Conservation (phyloP, 2,888 invertebrate genomes). For the Ceramica pisi region DNA sequence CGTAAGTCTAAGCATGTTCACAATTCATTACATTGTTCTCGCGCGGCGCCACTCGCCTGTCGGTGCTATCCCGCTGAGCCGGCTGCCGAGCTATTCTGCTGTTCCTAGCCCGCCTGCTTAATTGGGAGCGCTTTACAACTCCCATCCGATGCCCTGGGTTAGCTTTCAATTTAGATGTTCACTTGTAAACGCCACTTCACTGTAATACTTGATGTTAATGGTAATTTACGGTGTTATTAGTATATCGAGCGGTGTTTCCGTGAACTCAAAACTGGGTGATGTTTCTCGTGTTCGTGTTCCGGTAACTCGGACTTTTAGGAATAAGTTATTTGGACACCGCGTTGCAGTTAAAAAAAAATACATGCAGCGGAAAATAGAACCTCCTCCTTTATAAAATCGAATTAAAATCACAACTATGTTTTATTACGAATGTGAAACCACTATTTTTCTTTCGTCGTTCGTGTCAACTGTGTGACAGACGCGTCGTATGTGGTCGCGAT, state of each 20-base stretch:
- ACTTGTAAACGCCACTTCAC: conserved; percentile 62
- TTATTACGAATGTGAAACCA: too few relatives aligned
- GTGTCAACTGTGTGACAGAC: too few relatives aligned
- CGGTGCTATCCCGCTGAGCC: conserved; percentile 61
- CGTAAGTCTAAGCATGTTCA: conserved; percentile 60
- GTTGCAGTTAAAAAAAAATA: neutral
- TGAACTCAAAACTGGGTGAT: neutral
- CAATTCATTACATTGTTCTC: conserved; percentile 68
- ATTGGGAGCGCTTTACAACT: conserved; percentile 79
- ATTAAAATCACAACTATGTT: too few relatives aligned
- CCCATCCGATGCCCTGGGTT: conserved; percentile 75
- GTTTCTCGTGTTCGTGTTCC: neutral
- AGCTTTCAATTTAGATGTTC: conserved; percentile 71
- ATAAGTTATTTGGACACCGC: neutral
- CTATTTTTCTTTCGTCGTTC: too few relatives aligned
- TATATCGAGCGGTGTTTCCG: conserved; percentile 5
- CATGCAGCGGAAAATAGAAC: too few relatives aligned
- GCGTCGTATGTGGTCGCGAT: too few relatives aligned
- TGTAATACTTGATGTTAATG: conserved; percentile 44
- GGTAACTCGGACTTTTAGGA: neutral
- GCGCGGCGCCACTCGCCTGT: conserved; percentile 36
- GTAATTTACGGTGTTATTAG: conserved; percentile 46
- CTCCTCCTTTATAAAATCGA: too few relatives aligned
- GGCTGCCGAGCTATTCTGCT: conserved; percentile 60
- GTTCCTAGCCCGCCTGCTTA: conserved; percentile 73